Evolutionary conservation across 2,113 vertebrate genomes (phyloP).

Genomic region (Callocephalon fimbriatum): DNA sequence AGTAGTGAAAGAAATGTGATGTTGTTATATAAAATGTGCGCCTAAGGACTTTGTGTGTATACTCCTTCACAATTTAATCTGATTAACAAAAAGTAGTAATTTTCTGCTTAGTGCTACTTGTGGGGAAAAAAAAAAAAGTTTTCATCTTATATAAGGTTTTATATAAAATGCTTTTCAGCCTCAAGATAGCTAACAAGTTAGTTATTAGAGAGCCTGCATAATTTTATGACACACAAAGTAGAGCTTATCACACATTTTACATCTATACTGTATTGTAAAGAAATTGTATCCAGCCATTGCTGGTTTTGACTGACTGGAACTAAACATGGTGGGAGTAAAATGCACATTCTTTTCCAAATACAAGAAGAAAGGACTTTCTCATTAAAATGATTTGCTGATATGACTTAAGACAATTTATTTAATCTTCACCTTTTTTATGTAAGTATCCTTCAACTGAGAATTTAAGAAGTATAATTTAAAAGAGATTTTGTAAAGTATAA

Average conservation of each 20-base stretch:
- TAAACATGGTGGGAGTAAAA: slow-evolving; percentile 58
- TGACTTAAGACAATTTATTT: slow-evolving; percentile 78
- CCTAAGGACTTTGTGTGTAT: background rate
- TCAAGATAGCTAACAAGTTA: slow-evolving; percentile 17
- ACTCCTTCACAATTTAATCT: slow-evolving; percentile 26
- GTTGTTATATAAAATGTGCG: slow-evolving; percentile 40
- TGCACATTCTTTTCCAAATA: slow-evolving; percentile 39
- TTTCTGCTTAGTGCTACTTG: slow-evolving; percentile 9
- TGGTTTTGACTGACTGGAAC: slow-evolving; percentile 45
- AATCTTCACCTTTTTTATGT: slow-evolving; percentile 77
- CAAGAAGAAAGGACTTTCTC: slow-evolving; percentile 34
- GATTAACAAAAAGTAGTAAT: slow-evolving; percentile 58
- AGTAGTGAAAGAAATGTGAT: slow-evolving; percentile 34
- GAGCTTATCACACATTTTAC: slow-evolving; percentile 30
- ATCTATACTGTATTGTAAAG: slow-evolving; percentile 27
- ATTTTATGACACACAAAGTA: slow-evolving; percentile 35
- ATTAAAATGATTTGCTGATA: slow-evolving; percentile 73
- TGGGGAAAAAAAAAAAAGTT: background rate
- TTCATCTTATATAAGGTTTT: background rate
- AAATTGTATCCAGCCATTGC: background rate
- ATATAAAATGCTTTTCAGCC: slow-evolving; percentile 1
- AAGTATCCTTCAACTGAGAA: slow-evolving; percentile 74
- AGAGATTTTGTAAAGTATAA: slow-evolving; percentile 79
- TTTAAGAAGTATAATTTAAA: slow-evolving; percentile 74
- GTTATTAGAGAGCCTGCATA: slow-evolving; percentile 33